A percentile compares a stretch with the other conserved stretches of the same genome.
Evolutionary conservation across 2,888 invertebrate genomes (phyloP).

Genomic region (Theretra japonica): DNA sequence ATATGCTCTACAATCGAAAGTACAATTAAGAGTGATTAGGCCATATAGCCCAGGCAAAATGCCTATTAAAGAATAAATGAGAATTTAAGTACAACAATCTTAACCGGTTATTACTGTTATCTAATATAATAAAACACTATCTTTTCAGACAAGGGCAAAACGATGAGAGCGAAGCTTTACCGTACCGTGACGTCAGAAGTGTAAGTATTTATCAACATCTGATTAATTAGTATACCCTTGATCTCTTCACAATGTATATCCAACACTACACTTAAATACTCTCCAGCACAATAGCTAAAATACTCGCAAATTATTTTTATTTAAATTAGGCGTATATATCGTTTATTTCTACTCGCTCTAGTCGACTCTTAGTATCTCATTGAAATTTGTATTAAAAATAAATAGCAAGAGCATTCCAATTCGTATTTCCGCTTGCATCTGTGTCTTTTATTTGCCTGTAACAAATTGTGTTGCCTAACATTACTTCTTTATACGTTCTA

Average conservation of each 20-base stretch:
- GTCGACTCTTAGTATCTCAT: not conserved
- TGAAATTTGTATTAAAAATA: not conserved
- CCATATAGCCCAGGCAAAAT: no score
- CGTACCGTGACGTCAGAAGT: constrained; percentile 91
- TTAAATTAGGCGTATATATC: not conserved
- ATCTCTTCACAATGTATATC: constrained; percentile 11
- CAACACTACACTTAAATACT: constrained; percentile 6
- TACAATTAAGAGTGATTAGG: no score
- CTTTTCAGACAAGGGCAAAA: constrained; percentile 93
- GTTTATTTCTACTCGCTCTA: not conserved
- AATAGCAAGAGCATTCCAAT: not conserved
- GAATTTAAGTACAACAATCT: not conserved
- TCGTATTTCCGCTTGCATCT: constrained; percentile 9
- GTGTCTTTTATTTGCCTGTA: constrained; percentile 12
- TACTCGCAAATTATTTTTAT: not conserved
- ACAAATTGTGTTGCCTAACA: constrained; percentile 17
- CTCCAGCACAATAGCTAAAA: constrained; percentile 7
- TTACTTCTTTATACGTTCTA: constrained; percentile 2
- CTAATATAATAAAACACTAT: constrained; percentile 28
- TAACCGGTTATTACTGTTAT: not conserved
- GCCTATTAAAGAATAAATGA: no score
- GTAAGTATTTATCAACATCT: constrained; percentile 86
- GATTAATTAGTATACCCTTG: not conserved
- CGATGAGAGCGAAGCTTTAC: constrained; percentile 94
- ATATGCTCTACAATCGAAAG: no score